Evolutionary conservation across 2,113 vertebrate genomes (phyloP).

Genomic region (Apodemus speciosus): DNA sequence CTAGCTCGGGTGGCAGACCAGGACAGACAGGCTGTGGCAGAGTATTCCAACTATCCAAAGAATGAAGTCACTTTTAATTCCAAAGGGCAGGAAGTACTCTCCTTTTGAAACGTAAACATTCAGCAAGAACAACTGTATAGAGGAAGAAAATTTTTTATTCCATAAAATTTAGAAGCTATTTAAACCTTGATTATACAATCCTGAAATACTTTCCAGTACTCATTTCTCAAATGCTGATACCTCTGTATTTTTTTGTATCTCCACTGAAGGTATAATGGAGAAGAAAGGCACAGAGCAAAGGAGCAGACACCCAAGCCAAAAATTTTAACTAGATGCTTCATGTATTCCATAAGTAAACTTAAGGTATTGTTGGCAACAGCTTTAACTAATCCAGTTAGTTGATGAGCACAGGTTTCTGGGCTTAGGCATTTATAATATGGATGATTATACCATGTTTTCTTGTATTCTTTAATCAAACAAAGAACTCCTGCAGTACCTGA

Average conservation of each 20-base stretch:
- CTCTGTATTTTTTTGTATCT: conserved; percentile 32
- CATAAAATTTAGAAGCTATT: conserved; percentile 60
- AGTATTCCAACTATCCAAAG: conserved; percentile 57
- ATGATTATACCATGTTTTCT: background rate
- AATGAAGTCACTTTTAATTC: conserved; percentile 67
- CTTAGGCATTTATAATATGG: background rate
- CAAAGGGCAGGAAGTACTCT: background rate
- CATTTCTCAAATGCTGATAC: conserved; percentile 41
- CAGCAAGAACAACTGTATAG: conserved; percentile 60
- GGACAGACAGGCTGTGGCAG: conserved; percentile 18
- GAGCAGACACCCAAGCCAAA: conserved; percentile 19
- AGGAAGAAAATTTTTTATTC: conserved; percentile 26
- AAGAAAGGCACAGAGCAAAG: background rate
- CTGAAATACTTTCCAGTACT: conserved; percentile 20
- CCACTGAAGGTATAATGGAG: background rate
- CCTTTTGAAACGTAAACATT: conserved; percentile 34
- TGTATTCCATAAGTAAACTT: conserved; percentile 22
- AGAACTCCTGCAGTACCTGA: conserved; percentile 76
- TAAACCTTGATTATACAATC: conserved; percentile 7
- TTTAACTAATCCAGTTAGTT: background rate
- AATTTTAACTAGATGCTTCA: conserved; percentile 43
- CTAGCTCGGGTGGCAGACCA: conserved; percentile 52
- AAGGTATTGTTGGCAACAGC: background rate
- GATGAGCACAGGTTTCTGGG: background rate
- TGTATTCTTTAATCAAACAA: conserved; percentile 79